These are phyloP conservation scores for Eretmodus cyanostictus DNA, from an alignment of 2,113 vertebrate species.

Conservation along the genomic window DNA sequence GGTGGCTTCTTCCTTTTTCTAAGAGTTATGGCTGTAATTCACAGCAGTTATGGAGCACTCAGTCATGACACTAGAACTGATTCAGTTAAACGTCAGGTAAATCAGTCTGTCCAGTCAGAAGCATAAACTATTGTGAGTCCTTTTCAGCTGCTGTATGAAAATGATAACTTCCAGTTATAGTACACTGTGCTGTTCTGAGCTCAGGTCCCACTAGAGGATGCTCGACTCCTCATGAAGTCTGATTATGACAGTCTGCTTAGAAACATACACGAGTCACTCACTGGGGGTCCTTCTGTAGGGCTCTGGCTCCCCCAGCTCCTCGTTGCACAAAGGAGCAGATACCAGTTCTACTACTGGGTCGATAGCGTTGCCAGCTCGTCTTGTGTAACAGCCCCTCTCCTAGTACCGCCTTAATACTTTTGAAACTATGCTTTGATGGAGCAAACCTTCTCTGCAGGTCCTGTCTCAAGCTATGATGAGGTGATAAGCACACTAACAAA, in stretches of 20 bases:
- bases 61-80: neutral
- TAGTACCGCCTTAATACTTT: accelerated
- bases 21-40: neutral
- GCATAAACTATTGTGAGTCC: neutral
- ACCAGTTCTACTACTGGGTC: neutral
- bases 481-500: neutral
- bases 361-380: neutral
- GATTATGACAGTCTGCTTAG: neutral
- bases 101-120: neutral
- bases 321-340: neutral
- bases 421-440: accelerated
- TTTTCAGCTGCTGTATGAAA: neutral
- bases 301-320: neutral
- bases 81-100: neutral
- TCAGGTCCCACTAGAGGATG: neutral
- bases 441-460: neutral
- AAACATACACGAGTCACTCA: neutral
- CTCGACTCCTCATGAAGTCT: neutral
- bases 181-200: neutral
- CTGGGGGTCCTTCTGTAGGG: accelerated
- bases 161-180: no score
- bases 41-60: neutral
- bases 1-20: neutral
- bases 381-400: neutral
- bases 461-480: neutral